Conservation (phyloP, 2,888 invertebrate species). For the Eilema griseolum region DNA sequence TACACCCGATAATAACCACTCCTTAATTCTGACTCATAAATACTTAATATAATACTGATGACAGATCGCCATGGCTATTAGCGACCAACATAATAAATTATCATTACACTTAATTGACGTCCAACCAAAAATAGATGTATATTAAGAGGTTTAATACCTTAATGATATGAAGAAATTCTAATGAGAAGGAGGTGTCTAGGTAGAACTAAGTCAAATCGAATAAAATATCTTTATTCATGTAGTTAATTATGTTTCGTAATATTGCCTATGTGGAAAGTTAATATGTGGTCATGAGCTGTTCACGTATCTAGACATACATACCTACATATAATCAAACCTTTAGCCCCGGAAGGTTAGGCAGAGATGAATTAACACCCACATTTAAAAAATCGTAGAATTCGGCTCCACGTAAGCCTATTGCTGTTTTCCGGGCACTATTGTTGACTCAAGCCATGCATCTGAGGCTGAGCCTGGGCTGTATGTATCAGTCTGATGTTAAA, state of each 20-base stretch:
- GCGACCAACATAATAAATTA: slow-evolving; percentile 43
- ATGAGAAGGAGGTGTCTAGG: neutral
- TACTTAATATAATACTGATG: slow-evolving; percentile 42
- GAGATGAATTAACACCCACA: no score
- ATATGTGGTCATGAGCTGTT: neutral
- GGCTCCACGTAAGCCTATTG: no score
- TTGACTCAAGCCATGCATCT: no score
- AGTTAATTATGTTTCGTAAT: slow-evolving; percentile 1
- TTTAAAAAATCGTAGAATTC: no score
- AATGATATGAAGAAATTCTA: neutral
- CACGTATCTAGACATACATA: neutral
- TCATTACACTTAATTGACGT: slow-evolving; percentile 46
- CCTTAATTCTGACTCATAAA: slow-evolving; percentile 48
- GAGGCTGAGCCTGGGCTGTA: no score
- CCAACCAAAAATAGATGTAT: slow-evolving; percentile 37
- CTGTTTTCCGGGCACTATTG: no score
- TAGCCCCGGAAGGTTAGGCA: no score
- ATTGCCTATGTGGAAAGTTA: neutral
- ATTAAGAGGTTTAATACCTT: slow-evolving; percentile 17
- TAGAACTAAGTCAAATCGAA: neutral
- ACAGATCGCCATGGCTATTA: slow-evolving; percentile 41
- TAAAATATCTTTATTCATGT: neutral
- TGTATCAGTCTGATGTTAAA: no score
- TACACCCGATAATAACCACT: slow-evolving; percentile 43
- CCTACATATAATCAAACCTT: no score